Conservation (phyloP, 1,140 invertebrate species). For the Bombus sibiricus region DNA sequence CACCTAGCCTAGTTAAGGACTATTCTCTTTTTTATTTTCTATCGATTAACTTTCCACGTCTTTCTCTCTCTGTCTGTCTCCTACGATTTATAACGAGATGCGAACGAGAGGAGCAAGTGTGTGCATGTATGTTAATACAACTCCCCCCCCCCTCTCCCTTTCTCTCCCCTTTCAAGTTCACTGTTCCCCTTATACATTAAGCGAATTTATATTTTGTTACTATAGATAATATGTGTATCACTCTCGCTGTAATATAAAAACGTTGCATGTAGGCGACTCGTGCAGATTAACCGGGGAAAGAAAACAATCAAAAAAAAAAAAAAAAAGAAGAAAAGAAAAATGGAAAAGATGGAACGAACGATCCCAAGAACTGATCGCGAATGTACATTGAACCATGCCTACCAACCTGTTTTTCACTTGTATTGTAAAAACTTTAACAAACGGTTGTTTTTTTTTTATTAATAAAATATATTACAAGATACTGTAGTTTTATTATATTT, state of each 20-base stretch:
- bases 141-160: too few relatives aligned
- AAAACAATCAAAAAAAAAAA: neutral
- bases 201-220: slow-evolving; percentile 77
- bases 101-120: slow-evolving; percentile 64
- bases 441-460: slow-evolving; percentile 68
- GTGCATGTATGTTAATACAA: slow-evolving; percentile 72
- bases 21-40: slow-evolving; percentile 1
- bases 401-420: slow-evolving; percentile 59
- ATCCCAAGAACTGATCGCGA: neutral
- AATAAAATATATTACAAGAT: slow-evolving; percentile 64
- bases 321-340: neutral
- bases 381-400: slow-evolving; percentile 46
- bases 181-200: slow-evolving; percentile 49
- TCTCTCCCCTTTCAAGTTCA: neutral
- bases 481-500: neutral
- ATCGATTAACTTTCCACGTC: slow-evolving; percentile 48
- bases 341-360: neutral
- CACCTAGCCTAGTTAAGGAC: slow-evolving; percentile 54
- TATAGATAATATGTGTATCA: slow-evolving; percentile 72
- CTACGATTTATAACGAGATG: slow-evolving; percentile 51
- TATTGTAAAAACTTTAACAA: slow-evolving; percentile 70
- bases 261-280: slow-evolving; percentile 19
- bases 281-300: neutral
- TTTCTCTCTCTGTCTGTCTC: neutral
- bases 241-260: slow-evolving; percentile 69